phyloP scores from a whole-genome alignment of 64 coral and sea anemone genomes.

The Astreopora myriophthalma region DNA sequence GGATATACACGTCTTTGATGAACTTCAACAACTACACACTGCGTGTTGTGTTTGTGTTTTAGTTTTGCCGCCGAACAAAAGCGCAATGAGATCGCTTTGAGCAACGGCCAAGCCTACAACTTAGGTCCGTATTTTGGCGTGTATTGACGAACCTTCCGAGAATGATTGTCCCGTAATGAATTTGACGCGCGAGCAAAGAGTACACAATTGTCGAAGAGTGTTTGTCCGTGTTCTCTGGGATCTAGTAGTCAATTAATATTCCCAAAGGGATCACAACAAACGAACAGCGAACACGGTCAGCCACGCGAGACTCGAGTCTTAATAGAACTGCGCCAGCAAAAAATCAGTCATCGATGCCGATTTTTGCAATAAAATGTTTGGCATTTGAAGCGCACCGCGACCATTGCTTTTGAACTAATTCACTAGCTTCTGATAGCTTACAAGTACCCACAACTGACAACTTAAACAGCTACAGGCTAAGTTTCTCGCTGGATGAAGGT shows the following conservation, averaged over 20 bases:
- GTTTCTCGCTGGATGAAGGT: too few relatives aligned
- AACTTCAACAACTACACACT: neutral
- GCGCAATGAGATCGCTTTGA: neutral
- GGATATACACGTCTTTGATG: neutral
- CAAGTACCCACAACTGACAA: too few relatives aligned
- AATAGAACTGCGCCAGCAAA: too few relatives aligned
- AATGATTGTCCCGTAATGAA: neutral
- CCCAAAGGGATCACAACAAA: neutral
- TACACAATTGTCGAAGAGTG: conserved; percentile 35
- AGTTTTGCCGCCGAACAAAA: neutral
- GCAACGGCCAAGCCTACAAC: neutral
- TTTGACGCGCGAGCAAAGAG: neutral
- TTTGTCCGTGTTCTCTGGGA: conserved; percentile 1
- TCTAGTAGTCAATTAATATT: neutral
- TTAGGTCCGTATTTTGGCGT: neutral
- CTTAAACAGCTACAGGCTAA: too few relatives aligned
- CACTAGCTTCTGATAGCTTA: too few relatives aligned
- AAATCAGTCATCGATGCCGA: too few relatives aligned
- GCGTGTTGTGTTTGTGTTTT: neutral
- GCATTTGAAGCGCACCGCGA: too few relatives aligned
- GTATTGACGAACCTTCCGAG: neutral
- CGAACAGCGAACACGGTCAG: neutral
- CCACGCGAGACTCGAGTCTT: neutral
- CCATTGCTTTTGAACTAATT: too few relatives aligned
- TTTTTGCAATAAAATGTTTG: too few relatives aligned